Base-by-base conservation (phyloP, 2,888 invertebrate species). In the Halocaridina rubra region DNA sequence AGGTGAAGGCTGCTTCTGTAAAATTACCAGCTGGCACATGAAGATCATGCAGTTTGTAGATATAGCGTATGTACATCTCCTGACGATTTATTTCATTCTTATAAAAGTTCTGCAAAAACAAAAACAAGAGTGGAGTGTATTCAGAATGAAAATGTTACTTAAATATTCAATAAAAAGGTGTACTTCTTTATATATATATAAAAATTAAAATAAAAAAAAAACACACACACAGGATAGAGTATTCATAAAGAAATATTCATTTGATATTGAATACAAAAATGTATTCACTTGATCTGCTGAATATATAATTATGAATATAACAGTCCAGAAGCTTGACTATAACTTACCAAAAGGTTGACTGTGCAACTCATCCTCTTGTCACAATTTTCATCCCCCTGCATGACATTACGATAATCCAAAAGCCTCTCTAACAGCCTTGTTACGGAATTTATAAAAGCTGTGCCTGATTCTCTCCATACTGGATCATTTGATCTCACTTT, bases 311-410 rank as follows among this genome's bases (percentile, higher is more conserved):
- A n/a, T n/a, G n/a, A n/a, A n/a, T n/a, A n/a, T n/a, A n/a, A n/a
- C n/a, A n/a, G n/a, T n/a, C n/a, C n/a, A n/a, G n/a, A n/a, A n/a
- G n/a, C n/a, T n/a, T n/a, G n/a, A n/a, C n/a, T n/a, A n/a, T n/a
- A n/a, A 89, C 93, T 92, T 91, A 96, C 96, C 91, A 98, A 92
- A 88, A 98, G 92, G 91, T 98, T 98, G 81, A 98, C 97, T 3
- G 98, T 98, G 90, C 98, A 98, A 0, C 97, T 97, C 97, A 98
- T 98, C 86, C 97, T 93, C 90, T 98, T 98, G 90, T 98, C 97
- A 46, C 97, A 93, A 91, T 98, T 97, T 90, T 98, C 98, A 89
- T 98, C 97, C 19, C 97, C 97, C 90, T 97, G 86, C 92, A 97
- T 96, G 1, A 98, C 97, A 89, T 96, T 96, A 88, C 98, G 94